Evolutionary conservation across 2,113 vertebrate species (phyloP), one percentile per base, ranked within the genome.

Genomic region (Phainopepla nitens): DNA sequence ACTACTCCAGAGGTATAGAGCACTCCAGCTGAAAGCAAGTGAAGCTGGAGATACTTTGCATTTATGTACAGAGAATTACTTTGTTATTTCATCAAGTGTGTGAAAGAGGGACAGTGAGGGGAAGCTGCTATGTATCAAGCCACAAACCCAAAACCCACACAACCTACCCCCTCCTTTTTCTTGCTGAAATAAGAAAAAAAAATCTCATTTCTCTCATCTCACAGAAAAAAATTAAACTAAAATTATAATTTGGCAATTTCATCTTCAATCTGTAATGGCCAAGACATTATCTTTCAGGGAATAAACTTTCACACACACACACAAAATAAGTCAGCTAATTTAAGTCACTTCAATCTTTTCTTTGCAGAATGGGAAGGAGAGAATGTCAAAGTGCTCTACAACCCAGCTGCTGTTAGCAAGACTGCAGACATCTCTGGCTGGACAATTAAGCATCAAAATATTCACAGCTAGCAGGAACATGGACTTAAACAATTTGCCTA

Each of bases 131-230:
- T 5, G 10, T 21, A 69, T 39, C 17, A 42, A 72, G 42, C 27
- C 44, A 49, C 20, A 70, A 65, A 65, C 66, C 27, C 15, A 65
- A 87, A 66, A 33, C 29, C 4, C 3, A 41, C 17, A 12, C 28
- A 50, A 3, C 17, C 25, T 2, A 3, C 1, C 2, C 2, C 15
- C 7, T 21, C 8, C 6, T 16, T 80, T 58, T 44, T 42, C 56
- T 85, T 36, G 22, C 8, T 62, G 28, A 78, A 75, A 57, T 44
- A n/a, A 76, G 2, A 61, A 70, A 4, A 21, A 3, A 31, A 73
- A 82, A 53, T n/a, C 17, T 86, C 8, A 42, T 50, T 91, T 83
- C 29, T 64, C 39, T 80, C 58, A 76, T 53, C 23, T 91, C 11
- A 0, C n/a, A 64, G 61, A 62, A 86, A 82, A 7, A 62, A 27